Base-by-base conservation (phyloP, 1,140 invertebrate genomes). In the Patella vulgata region DNA sequence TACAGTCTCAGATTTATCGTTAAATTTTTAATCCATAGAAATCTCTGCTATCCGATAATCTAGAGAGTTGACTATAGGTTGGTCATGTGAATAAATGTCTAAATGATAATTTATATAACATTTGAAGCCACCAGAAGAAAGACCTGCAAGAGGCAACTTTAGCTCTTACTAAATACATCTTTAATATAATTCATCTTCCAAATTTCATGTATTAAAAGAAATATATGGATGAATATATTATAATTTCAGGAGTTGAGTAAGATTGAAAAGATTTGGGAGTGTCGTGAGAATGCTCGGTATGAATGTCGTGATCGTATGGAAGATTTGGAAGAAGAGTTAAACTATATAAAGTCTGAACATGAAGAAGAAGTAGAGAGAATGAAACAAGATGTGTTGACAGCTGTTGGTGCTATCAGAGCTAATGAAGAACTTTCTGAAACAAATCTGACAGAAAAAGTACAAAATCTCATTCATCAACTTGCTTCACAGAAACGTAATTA, bases 361-460 rank as follows among this genome's bases (percentile, higher is more conserved):
- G 77, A 81, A 42, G 74, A 78, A 12, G 79, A 81, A 51, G 57
- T 79, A 25, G 79, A 79, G 30, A 71, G 78, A 50, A 71, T 77
- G 23, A 69, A 75, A 31, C 75, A 78, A 57, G 79, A 81, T 54
- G 75, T 81, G 39, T 71, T 79, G 59, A 81, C 75, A 28, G 77
- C 79, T 19, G 79, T 81, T 3, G 71, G 74, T 69, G 79, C 79
- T 17, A 79, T 81, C 43, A 63, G 67, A 36, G 75, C 73, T 19
- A 79, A 74, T 54, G 79, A 81, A 31, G 76, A 78, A 31, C 60
- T 74, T 39, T 68, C 71, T 12, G 77, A 76, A 42, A 65, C 65
- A 14, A 67, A 73, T 14, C 63, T 69, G 19, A 59, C 48, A 2
- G 74, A 77, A 25, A 70, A 73, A 44, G 50, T 73, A 36, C 68